Conservation (phyloP, 2,797 vertebrate species). For the Intellagama lesueurii region DNA sequence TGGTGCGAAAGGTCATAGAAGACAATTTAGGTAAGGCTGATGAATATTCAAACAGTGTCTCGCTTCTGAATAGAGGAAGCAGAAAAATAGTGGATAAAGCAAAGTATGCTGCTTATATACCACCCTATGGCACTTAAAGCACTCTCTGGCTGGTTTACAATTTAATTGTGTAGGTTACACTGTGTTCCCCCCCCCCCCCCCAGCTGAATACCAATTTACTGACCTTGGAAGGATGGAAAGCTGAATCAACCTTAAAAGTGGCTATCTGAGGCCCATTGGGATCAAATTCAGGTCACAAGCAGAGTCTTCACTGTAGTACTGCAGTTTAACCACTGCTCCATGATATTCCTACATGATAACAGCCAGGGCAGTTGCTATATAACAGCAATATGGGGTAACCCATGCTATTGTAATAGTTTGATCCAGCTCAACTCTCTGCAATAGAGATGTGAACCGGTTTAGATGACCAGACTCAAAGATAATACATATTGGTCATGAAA, state of each 20-base stretch:
- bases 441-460: accelerated
- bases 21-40: slow-evolving; percentile 48
- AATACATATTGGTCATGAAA: slow-evolving; percentile 58
- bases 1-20: slow-evolving; percentile 42
- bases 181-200: too few relatives aligned
- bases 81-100: not conserved
- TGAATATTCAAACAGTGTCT: not conserved
- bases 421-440: not conserved
- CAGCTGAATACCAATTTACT: too few relatives aligned
- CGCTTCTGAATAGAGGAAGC: slow-evolving; percentile 44
- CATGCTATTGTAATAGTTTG: accelerated
- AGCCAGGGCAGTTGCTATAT: not conserved
- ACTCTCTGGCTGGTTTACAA: too few relatives aligned
- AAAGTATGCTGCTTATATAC: too few relatives aligned
- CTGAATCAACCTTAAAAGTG: too few relatives aligned
- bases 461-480: slow-evolving; percentile 61
- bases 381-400: slow-evolving; percentile 20
- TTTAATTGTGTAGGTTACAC: too few relatives aligned
- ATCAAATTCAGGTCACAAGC: too few relatives aligned
- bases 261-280: too few relatives aligned
- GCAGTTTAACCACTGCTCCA: too few relatives aligned
- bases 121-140: too few relatives aligned
- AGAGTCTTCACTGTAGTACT: too few relatives aligned
- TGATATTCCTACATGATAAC: accelerated
- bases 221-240: too few relatives aligned